phyloP scores from a whole-genome alignment of 2,888 invertebrate genomes.

The Acleris cristana region DNA sequence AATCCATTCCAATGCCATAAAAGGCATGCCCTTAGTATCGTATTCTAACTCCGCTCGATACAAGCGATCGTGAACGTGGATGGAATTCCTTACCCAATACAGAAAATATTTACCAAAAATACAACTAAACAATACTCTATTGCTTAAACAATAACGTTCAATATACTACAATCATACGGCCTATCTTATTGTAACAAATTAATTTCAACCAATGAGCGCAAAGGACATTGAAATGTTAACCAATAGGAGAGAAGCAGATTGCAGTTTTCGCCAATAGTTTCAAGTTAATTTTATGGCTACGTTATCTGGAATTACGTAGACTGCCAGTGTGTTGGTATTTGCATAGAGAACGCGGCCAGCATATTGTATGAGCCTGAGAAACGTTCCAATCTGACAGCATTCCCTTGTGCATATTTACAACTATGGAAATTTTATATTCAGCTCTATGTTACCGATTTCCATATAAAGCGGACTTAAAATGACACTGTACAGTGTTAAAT shows the following conservation, averaged over 20 bases:
- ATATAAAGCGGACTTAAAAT: too few species aligned
- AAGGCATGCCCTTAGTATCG: conserved; percentile 59
- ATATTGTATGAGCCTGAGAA: conserved; percentile 48
- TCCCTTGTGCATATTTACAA: conserved; percentile 21
- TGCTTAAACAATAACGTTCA: conserved; percentile 45
- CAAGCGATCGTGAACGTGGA: conserved; percentile 68
- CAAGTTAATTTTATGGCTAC: conserved; percentile 47
- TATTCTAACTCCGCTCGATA: conserved; percentile 64
- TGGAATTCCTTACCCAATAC: conserved; percentile 57
- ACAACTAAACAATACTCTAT: conserved; percentile 44
- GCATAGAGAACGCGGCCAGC: conserved; percentile 58
- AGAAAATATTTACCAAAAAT: conserved; percentile 3
- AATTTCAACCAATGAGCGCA: conserved; percentile 51
- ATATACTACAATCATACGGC: conserved; percentile 18
- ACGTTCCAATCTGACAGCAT: conserved; percentile 27
- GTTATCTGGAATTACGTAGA: conserved; percentile 51
- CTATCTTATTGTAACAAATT: conserved; percentile 24
- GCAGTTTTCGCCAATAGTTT: conserved; percentile 45
- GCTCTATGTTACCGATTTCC: too few species aligned
- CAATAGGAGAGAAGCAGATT: conserved; percentile 47
- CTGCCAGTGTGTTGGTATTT: conserved; percentile 55
- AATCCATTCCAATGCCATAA: conserved; percentile 66
- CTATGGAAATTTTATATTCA: too few species aligned
- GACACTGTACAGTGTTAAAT: too few species aligned
- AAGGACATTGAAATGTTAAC: conserved; percentile 48